A percentile compares a stretch with the other conserved stretches of the same genome.
phyloP scores from a whole-genome alignment of 2,888 invertebrate species.

The Spodoptera exigua region DNA sequence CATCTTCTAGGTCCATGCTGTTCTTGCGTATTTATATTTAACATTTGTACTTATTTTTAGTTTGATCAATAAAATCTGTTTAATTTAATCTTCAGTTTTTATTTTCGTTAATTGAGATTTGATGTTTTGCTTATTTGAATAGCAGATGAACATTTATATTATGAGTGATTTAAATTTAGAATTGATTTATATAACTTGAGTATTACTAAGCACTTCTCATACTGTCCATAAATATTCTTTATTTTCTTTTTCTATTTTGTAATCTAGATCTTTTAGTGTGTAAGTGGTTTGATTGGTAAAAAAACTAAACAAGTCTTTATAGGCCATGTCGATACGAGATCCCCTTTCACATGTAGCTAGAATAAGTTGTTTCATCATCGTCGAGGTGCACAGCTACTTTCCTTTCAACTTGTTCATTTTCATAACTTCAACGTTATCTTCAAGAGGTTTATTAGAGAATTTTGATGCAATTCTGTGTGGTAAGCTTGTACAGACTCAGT shows the following conservation, averaged over 20 bases:
- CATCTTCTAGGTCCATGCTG: slow-evolving; percentile 75
- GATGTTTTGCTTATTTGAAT: background rate
- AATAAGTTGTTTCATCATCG: slow-evolving; percentile 55
- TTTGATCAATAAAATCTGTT: slow-evolving; percentile 19
- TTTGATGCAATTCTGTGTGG: slow-evolving; percentile 51
- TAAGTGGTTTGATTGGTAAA: slow-evolving; percentile 17
- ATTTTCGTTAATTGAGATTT: slow-evolving; percentile 12
- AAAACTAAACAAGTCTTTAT: slow-evolving; percentile 43
- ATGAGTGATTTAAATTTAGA: background rate
- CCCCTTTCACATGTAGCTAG: slow-evolving; percentile 64
- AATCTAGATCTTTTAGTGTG: slow-evolving; percentile 23
- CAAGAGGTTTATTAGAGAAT: slow-evolving; percentile 44
- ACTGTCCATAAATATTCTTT: slow-evolving; percentile 11
- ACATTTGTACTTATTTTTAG: slow-evolving; percentile 45
- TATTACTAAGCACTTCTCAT: slow-evolving; percentile 12
- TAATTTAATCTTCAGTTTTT: slow-evolving; percentile 21
- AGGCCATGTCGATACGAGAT: slow-evolving; percentile 50
- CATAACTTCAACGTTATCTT: slow-evolving; percentile 59
- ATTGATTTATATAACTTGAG: slow-evolving; percentile 12
- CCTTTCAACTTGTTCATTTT: slow-evolving; percentile 65
- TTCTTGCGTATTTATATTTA: slow-evolving; percentile 54
- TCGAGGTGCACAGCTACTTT: slow-evolving; percentile 53
- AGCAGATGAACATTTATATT: background rate
- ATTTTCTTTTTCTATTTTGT: slow-evolving; percentile 17
- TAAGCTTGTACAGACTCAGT: slow-evolving; percentile 35